These are phyloP conservation scores for Setipinna tenuifilis DNA, from an alignment of 2,797 vertebrate species.

Conservation along the genomic window DNA sequence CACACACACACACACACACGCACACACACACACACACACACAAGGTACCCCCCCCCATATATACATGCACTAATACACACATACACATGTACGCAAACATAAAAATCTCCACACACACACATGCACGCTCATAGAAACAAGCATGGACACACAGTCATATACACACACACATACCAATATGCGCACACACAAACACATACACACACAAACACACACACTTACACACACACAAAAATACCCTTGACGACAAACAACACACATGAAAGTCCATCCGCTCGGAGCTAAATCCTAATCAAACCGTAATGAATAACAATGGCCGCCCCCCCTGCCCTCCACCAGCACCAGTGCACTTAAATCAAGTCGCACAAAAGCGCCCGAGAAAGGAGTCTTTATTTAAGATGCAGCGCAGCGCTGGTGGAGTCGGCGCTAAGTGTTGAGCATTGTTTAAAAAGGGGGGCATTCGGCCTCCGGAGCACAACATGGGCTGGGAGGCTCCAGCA, in stretches of 20 bases:
- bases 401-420: neutral
- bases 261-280: constrained; percentile 19
- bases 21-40: constrained; percentile 11
- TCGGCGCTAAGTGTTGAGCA: neutral
- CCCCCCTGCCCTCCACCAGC: neutral
- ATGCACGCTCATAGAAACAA: constrained; percentile 39
- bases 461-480: neutral
- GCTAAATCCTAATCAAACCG: constrained; percentile 18
- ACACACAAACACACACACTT: neutral
- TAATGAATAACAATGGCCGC: neutral
- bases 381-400: neutral
- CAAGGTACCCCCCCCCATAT: no score
- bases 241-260: constrained; percentile 1
- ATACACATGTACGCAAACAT: constrained; percentile 41
- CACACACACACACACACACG: neutral
- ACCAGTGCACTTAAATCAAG: neutral
- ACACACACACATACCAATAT: neutral
- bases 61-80: neutral
- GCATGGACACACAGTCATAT: constrained; percentile 24
- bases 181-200: neutral
- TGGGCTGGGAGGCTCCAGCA: neutral
- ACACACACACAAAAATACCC: neutral
- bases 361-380: neutral
- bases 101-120: constrained; percentile 12
- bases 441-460: neutral